These are phyloP conservation scores for Rhadina sibilatrix DNA, from an alignment of 2,113 vertebrate genomes.

Conservation along the genomic window DNA sequence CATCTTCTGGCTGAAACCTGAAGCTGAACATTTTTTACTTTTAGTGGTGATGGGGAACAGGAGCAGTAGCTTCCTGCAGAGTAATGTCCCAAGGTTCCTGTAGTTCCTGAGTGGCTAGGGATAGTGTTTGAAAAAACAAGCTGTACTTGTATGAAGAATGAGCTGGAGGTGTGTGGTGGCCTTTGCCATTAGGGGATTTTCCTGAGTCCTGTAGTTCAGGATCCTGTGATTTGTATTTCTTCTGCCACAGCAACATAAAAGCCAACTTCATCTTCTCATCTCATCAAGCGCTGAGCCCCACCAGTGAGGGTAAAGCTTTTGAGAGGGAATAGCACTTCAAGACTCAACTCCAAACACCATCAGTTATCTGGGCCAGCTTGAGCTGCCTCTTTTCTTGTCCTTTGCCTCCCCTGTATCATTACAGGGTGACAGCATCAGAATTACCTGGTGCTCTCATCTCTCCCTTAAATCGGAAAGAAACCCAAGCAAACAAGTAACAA, in stretches of 20 bases:
- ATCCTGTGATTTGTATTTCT: neutral
- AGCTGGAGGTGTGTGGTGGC: neutral
- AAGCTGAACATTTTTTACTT: neutral
- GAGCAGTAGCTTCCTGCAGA: neutral
- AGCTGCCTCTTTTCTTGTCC: neutral
- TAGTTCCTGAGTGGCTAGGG: accelerated
- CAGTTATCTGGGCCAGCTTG: neutral
- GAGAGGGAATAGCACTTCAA: neutral
- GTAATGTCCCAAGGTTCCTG: neutral
- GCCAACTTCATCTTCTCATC: neutral
- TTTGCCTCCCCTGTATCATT: neutral
- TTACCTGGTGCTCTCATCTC: neutral
- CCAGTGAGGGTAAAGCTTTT: neutral
- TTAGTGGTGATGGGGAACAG: neutral
- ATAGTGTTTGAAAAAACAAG: neutral
- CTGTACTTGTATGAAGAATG: neutral
- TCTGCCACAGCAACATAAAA: neutral
- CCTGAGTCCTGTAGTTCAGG: neutral
- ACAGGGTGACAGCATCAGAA: neutral
- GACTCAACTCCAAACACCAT: neutral
- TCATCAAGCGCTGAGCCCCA: neutral
- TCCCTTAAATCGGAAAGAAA: neutral
- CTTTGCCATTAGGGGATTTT: neutral
- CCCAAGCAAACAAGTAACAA: neutral
- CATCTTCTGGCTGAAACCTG: neutral